phyloP scores from a whole-genome alignment of 2,113 vertebrate genomes.

The Epinephelus fuscoguttatus region DNA sequence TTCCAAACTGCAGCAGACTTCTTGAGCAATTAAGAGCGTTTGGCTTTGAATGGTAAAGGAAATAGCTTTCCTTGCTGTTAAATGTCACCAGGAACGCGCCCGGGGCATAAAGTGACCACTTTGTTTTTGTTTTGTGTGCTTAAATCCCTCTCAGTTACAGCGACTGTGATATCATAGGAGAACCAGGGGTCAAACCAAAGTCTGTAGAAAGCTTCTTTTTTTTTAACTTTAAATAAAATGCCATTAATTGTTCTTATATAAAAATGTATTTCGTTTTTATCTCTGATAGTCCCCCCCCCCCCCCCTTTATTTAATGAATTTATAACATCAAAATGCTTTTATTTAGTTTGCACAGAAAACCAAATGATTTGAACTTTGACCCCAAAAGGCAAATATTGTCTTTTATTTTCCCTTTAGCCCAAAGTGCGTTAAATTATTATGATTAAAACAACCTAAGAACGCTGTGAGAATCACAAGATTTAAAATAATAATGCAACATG shows the following conservation, averaged over 20 bases:
- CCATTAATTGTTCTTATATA: not conserved
- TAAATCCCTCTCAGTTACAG: conserved; percentile 65
- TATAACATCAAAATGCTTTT: not conserved
- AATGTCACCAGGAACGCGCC: conserved; percentile 89
- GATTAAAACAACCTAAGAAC: not conserved
- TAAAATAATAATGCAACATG: conserved; percentile 7
- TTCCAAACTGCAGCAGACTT: conserved; percentile 88
- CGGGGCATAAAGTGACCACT: conserved; percentile 83
- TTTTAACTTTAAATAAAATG: not conserved
- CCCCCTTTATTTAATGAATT: not conserved
- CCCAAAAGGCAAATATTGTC: not conserved
- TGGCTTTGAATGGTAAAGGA: conserved; percentile 89
- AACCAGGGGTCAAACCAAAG: conserved; percentile 31
- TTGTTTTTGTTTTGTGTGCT: conserved; percentile 81
- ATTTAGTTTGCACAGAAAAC: conserved; percentile 4
- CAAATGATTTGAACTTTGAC: conserved; percentile 22
- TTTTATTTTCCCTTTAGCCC: not conserved
- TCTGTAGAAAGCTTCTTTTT: not conserved
- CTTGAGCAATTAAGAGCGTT: conserved; percentile 89
- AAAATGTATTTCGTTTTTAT: not conserved
- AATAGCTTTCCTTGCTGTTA: conserved; percentile 91
- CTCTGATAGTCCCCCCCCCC: not conserved
- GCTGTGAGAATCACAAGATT: not conserved
- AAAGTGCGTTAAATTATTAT: not conserved
- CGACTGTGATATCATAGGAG: conserved; percentile 43